Percentiles rank a stretch among this genome's conserved stretches.
Conservation (phyloP, 2,113 vertebrate species). For the Theristicus caerulescens region DNA sequence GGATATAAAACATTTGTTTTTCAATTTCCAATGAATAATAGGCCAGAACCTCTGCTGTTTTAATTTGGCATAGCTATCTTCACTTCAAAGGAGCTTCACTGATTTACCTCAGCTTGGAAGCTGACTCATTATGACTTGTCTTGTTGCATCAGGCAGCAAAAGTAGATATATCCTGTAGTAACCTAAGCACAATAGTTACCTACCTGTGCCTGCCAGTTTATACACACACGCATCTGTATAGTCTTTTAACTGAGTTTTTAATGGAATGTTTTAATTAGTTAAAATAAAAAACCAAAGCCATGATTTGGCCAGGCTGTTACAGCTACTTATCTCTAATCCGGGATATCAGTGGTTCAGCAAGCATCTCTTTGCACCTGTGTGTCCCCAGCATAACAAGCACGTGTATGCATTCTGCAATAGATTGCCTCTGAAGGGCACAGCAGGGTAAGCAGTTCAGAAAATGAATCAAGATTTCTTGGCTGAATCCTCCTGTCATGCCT, state of each 20-base stretch:
- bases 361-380: background rate
- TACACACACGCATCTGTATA: background rate
- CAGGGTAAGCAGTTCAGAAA: background rate
- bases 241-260: background rate
- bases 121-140: slow-evolving; percentile 28
- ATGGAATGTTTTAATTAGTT: background rate
- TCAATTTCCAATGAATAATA: background rate
- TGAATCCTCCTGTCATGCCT: background rate
- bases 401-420: background rate
- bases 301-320: background rate
- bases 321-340: background rate
- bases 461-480: background rate
- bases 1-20: background rate
- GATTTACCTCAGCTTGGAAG: slow-evolving; percentile 14
- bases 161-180: background rate
- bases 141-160: background rate
- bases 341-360: background rate
- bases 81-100: background rate
- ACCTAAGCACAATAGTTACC: background rate
- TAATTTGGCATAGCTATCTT: background rate
- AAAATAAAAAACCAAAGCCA: background rate
- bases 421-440: background rate
- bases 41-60: background rate
- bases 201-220: background rate
- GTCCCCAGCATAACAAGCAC: background rate